phyloP scores from a whole-genome alignment of 1,140 invertebrate genomes.

The Drosophila malerkotliana region DNA sequence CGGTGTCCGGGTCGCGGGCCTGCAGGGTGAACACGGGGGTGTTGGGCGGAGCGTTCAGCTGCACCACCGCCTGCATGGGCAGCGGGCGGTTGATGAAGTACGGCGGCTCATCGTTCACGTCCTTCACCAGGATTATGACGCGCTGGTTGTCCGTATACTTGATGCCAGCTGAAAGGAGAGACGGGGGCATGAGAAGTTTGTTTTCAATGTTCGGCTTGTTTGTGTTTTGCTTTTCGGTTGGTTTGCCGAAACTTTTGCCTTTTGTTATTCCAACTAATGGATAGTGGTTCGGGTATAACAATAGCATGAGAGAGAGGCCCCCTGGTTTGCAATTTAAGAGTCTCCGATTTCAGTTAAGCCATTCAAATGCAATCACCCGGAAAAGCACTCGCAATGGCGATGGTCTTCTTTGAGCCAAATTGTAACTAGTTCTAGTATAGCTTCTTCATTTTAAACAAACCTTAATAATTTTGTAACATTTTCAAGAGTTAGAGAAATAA shows the following conservation, averaged over 20 bases:
- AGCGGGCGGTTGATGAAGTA: slow-evolving; percentile 97
- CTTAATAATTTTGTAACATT: not conserved
- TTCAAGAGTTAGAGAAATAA: not conserved
- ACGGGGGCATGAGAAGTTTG: slow-evolving; percentile 27
- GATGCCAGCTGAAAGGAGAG: slow-evolving; percentile 71
- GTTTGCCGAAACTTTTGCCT: slow-evolving; percentile 50
- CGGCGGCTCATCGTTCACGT: slow-evolving; percentile 97
- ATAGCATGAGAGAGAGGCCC: not conserved
- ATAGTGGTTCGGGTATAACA: slow-evolving; percentile 33
- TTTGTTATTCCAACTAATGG: slow-evolving; percentile 73
- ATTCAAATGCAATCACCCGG: slow-evolving; percentile 78
- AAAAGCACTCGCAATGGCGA: slow-evolving; percentile 63
- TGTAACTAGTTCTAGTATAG: not conserved
- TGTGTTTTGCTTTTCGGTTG: slow-evolving; percentile 23
- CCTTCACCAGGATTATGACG: slow-evolving; percentile 96
- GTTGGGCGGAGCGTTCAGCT: slow-evolving; percentile 96
- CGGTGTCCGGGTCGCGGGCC: slow-evolving; percentile 96
- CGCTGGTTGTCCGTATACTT: slow-evolving; percentile 95
- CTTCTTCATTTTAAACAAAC: not conserved
- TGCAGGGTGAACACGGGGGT: slow-evolving; percentile 98
- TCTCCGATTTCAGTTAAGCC: slow-evolving; percentile 71
- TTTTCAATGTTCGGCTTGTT: slow-evolving; percentile 11
- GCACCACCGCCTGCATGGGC: slow-evolving; percentile 98
- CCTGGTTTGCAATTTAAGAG: slow-evolving; percentile 55
- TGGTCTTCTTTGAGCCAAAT: not conserved